Evolutionary conservation across 2,113 vertebrate species (phyloP).

Genomic region (Platichthys stellatus): DNA sequence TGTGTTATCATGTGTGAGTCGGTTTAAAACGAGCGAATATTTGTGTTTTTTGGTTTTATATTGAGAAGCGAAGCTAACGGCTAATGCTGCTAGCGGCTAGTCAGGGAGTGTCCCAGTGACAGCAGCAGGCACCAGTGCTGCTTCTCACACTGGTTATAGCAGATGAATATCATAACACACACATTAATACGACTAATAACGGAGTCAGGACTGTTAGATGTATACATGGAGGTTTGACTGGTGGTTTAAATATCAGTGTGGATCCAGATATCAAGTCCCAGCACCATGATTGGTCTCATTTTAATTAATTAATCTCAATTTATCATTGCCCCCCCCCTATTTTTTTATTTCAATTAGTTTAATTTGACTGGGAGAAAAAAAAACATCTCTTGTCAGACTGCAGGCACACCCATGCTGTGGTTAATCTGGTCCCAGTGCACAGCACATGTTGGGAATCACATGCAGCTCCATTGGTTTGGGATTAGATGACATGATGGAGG

Average conservation of each 20-base stretch:
- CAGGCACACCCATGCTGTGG: conserved; percentile 50
- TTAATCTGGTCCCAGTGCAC: not conserved
- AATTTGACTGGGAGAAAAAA: not conserved
- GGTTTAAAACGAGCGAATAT: not conserved
- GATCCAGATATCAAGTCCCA: not conserved
- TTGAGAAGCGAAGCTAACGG: conserved; percentile 40
- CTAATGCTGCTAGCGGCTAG: conserved; percentile 43
- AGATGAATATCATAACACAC: not conserved
- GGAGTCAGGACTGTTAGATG: not conserved
- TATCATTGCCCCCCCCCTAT: not conserved
- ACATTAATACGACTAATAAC: not conserved
- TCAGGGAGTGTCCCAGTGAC: conserved; percentile 58
- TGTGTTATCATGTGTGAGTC: not conserved
- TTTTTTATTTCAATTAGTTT: conserved; percentile 4
- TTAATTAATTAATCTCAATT: conserved; percentile 30
- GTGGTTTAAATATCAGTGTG: not conserved
- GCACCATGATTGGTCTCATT: conserved; percentile 12
- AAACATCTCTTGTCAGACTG: not conserved
- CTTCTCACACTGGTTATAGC: not conserved
- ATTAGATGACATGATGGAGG: not conserved
- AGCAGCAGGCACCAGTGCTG: not conserved
- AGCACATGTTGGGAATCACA: not conserved
- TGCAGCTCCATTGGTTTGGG: not conserved
- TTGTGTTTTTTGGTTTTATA: not conserved
- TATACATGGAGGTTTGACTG: not conserved